A percentile compares a stretch with the other conserved stretches of the same genome.
Conservation (phyloP, 2,797 vertebrate species). For the Xenops minutus region DNA sequence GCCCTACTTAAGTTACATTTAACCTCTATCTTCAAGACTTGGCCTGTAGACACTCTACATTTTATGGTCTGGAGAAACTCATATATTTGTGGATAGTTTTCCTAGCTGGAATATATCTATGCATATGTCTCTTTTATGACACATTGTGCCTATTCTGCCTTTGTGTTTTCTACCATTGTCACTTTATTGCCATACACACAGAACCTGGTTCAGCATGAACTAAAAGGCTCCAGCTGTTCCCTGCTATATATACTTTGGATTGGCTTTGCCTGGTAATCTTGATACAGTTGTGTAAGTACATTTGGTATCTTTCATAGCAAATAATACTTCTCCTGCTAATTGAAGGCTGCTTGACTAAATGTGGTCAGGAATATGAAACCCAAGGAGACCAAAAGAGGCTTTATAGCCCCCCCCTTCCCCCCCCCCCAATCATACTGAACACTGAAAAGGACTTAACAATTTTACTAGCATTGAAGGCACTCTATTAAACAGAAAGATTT, state of each 20-base stretch:
- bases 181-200: neutral
- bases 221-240: neutral
- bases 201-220: neutral
- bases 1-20: neutral
- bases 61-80: neutral
- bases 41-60: neutral
- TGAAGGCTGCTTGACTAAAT: neutral
- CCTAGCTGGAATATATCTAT: neutral
- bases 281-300: neutral
- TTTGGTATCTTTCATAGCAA: neutral
- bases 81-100: neutral
- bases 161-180: neutral
- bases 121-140: rapidly evolving
- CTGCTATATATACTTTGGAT: neutral
- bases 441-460: neutral
- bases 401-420: rapidly evolving
- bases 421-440: neutral
- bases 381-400: neutral
- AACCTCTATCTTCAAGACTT: neutral
- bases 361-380: neutral
- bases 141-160: neutral
- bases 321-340: neutral
- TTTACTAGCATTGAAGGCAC: neutral
- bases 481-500: neutral
- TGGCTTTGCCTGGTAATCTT: neutral